Evolutionary conservation across 2,113 vertebrate species (phyloP), one percentile per base, ranked within the genome.

Genomic region (Gobiocypris rarus): DNA sequence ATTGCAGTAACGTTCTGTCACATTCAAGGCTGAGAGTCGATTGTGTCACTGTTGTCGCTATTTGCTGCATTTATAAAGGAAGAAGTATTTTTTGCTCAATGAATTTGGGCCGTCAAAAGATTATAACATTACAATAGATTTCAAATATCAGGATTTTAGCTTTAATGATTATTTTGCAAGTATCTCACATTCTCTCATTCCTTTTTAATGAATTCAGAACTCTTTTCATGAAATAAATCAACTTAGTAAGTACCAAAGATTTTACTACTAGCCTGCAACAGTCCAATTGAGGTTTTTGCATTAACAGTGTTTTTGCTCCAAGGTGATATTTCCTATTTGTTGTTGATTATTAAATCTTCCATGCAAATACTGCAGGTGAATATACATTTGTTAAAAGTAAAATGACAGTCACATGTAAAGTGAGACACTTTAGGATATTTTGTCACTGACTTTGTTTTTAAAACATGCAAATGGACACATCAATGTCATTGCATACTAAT

Each of bases 1-100:
- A 85, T 56, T 83, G 84, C 78, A 31, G 61, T 58, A 59, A 58
- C 11, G 31, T 86, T 84, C 63, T 82, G 80, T 84, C 43, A 69
- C 81, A 43, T 75, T 86, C 52, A 70, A 54, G 63, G 54, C 82
- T 34, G 61, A 81, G 31, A 71, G 63, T 70, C 34, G 17, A 50
- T 79, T 82, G 52, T 84, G 22, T 67, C 78, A 61, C 48, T 43
- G 5, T 38, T 38, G 38, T 76, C 70, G 73, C 48, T 17, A 70
- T 81, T 81, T 69, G 63, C 26, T 31, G 24, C 45, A 73, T 52
- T 75, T 80, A 52, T 26, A 65, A n/a, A 59, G 54, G 34, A 59
- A 28, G 50, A 54, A 74, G 50, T 38, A 19, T 11, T 11, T 75
- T 75, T 75, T 52, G 43, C 48, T 52, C 14, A 5, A 19, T 50